These are phyloP conservation scores for Megaustenia siamemsis DNA, from an alignment of 2,888 invertebrate species.

Conservation along the genomic window DNA sequence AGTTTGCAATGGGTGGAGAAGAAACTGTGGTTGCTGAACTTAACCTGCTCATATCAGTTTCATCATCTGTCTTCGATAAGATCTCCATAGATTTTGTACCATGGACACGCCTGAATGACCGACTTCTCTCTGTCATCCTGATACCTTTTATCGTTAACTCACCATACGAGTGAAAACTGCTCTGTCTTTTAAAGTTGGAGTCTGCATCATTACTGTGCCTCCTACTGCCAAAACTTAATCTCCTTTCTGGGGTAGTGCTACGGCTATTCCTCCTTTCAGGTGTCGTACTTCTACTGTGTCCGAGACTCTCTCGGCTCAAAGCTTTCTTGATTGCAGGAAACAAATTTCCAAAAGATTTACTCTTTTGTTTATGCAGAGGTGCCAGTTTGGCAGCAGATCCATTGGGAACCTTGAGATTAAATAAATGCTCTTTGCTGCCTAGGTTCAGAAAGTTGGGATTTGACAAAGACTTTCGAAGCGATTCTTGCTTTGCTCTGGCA, in stretches of 20 bases:
- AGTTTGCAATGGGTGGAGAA: neutral
- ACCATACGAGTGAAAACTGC: conserved; percentile 57
- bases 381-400: conserved; percentile 20
- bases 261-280: conserved; percentile 48
- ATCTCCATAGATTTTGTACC: conserved; percentile 53
- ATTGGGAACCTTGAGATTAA: conserved; percentile 57
- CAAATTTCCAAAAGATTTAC: conserved; percentile 63
- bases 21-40: conserved; percentile 38
- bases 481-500: conserved; percentile 54
- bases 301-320: conserved; percentile 62
- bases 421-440: conserved; percentile 67
- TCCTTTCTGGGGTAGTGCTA: conserved; percentile 41
- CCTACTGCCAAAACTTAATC: conserved; percentile 40
- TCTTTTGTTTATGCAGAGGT: conserved; percentile 53
- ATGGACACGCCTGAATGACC: conserved; percentile 65
- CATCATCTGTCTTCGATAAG: conserved; percentile 6
- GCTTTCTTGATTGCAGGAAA: conserved; percentile 56
- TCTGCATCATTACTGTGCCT: conserved; percentile 61
- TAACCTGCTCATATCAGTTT: neutral
- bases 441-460: conserved; percentile 74
- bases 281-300: conserved; percentile 56
- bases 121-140: conserved; percentile 66
- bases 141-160: conserved; percentile 68
- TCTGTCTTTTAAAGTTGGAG: conserved; percentile 58
- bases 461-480: conserved; percentile 69